Evolutionary conservation across 2,797 vertebrate species (phyloP).

Genomic region (Betta splendens): DNA sequence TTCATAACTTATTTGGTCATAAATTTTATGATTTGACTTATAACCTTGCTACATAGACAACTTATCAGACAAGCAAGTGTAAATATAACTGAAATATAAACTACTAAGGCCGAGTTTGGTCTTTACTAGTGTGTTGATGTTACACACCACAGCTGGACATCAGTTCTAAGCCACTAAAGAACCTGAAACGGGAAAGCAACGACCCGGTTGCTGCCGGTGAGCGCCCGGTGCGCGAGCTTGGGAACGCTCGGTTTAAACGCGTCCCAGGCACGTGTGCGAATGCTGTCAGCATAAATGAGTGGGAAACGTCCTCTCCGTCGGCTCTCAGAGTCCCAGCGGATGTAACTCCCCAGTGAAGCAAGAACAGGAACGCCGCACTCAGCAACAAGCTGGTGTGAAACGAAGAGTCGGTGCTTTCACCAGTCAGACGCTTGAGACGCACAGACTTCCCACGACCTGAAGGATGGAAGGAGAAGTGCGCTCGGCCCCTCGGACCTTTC

Average conservation of each 20-base stretch:
- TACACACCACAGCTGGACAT: background rate
- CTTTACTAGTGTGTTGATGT: background rate
- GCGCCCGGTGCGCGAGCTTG: background rate
- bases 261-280: background rate
- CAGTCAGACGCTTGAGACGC: background rate
- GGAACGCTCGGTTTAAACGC: background rate
- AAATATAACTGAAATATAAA: background rate
- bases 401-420: conserved; percentile 55
- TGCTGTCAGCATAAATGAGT: conserved; percentile 36
- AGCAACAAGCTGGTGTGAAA: conserved; percentile 68
- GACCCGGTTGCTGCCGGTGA: background rate
- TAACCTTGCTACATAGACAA: background rate
- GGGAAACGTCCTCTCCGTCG: conserved; percentile 51
- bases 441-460: conserved; percentile 44
- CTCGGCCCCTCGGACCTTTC: conserved; percentile 49
- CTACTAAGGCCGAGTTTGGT: background rate
- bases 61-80: background rate
- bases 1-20: background rate
- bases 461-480: conserved; percentile 36
- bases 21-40: too few relatives aligned
- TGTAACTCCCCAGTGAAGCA: conserved; percentile 38
- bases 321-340: conserved; percentile 42
- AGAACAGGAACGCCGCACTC: conserved; percentile 41
- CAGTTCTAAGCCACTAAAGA: background rate
- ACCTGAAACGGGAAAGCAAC: background rate